Base-by-base conservation (phyloP, 1,140 invertebrate species). In the Whitmania pigra region DNA sequence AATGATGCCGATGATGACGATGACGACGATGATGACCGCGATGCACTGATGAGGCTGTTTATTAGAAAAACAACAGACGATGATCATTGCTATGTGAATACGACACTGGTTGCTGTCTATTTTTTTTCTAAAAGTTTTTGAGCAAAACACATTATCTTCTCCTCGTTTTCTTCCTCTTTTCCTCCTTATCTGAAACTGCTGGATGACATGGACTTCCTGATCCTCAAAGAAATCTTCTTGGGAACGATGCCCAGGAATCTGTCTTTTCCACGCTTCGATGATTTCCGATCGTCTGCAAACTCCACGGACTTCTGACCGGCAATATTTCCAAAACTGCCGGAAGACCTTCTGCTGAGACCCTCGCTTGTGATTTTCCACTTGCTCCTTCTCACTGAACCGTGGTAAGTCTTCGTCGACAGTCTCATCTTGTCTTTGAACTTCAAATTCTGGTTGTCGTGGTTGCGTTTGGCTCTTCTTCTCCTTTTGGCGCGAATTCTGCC, bases 241-340 rank as follows among this genome's bases (percentile, higher is more conserved):
- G 57, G 57, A 11, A 63, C 57, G 29, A 63, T 63, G 57, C 57
- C 29, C 22, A 63, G 18, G 43, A 63, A 63, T n/a, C 29, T 63
- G 22, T 25, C 57, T 15, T 22, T 63, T 11, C 11, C 57, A 1
- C 29, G 57, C 57, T 31, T 63, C 57, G 22, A 63, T 0, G 43
- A 49, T 17, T 63, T 63, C 29, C 29, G 9, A 18, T 22, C 57
- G 29, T 63, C 57, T 22, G 22, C 22, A 20, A 25, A 22, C 15
- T 63, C 29, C 22, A 31, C 22, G 20, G 57, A 63, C 6, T 25
- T 22, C 22, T 63, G 29, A 1, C 29, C 57, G 13, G 22, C 57
- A 18, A 63, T 2, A 15, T 31, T 22, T 11, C 57, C 29, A 31
- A 6, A 63, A n/a, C 57, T 63, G 22, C 57, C 57, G 3, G 57